Evolutionary conservation across 2,797 vertebrate genomes (phyloP).

Genomic region (Etheostoma perlongum): DNA sequence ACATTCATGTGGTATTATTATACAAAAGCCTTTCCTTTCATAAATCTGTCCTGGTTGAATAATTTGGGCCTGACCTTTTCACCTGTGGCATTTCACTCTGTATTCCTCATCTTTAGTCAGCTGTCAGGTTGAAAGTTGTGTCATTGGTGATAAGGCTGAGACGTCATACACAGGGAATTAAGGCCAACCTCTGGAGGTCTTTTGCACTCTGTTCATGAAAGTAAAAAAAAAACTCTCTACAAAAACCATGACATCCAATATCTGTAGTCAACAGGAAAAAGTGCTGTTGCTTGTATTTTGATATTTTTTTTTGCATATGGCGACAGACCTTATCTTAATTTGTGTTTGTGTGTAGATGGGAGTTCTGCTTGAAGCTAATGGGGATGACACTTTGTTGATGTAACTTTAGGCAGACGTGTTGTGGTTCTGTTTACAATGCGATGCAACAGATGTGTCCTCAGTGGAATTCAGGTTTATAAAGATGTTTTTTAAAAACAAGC

Average conservation of each 20-base stretch:
- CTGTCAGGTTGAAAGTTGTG: conserved; percentile 29
- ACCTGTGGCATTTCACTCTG: conserved; percentile 7
- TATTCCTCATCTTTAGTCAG: conserved; percentile 16
- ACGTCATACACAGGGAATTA: conserved; percentile 18
- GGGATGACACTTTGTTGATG: not conserved
- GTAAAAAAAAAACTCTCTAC: conserved; percentile 7
- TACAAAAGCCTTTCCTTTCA: not conserved
- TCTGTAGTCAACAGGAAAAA: conserved; percentile 13
- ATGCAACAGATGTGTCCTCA: conserved; percentile 1
- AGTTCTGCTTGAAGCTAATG: conserved; percentile 4
- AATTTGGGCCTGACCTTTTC: conserved; percentile 25
- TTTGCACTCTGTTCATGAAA: conserved; percentile 1
- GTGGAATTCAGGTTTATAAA: not conserved
- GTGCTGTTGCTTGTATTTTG: conserved; percentile 8
- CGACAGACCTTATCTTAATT: not conserved
- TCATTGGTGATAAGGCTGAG: conserved; percentile 17
- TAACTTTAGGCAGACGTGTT: not conserved
- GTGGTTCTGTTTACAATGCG: conserved; percentile 18
- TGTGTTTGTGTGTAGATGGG: conserved; percentile 1
- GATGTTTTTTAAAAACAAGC: conserved; percentile 3
- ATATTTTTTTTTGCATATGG: no score
- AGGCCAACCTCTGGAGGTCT: conserved; percentile 22
- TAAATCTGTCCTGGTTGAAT: conserved; percentile 5
- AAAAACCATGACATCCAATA: not conserved
- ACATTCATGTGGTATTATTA: not conserved